Evolutionary conservation across 2,113 vertebrate species (phyloP), one percentile per base, ranked within the genome.

Genomic region (Tursiops truncatus): DNA sequence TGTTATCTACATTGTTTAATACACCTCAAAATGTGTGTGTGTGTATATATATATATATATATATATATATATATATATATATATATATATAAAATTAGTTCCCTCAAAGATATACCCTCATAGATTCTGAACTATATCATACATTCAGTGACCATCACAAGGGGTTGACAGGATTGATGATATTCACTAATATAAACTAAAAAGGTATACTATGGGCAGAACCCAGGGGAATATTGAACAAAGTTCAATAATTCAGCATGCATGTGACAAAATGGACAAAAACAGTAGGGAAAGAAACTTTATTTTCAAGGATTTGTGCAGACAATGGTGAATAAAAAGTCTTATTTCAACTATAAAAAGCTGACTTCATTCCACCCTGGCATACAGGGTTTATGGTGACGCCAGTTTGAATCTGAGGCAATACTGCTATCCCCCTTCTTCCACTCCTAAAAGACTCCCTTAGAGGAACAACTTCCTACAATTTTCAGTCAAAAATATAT

Each of bases 261-360:
- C 41, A 76, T 38, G 7, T 73, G 58, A 96, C 77, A 96, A 96
- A 98, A 80, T 71, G 56, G 80, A 91, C 96, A 97, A 94, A 92
- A 41, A 41, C 0, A 41, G 9, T 95, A 97, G 94, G 97, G 96
- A 97, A 97, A 96, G 76, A 89, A 63, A 44, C 81, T 98, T 98
- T 98, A 98, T 98, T 98, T 97, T 94, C 91, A 96, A 97, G 96
- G 91, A 97, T 94, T 93, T 97, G 65, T 93, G 90, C 94, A 97
- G 96, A 97, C 90, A 96, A 70, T 91, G 87, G 85, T 94, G 96
- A 97, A 97, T 98, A 97, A 93, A 98, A 97, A 98, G 98, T 74
- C 73, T 60, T 93, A 90, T 90, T 96, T 93, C 80, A 94, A 94
- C 90, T 95, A 97, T 91, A 98, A 98, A 98, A 98, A 96, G 62